These are phyloP conservation scores for Hemibagrus wyckioides DNA, from an alignment of 2,113 vertebrate genomes.

Conservation along the genomic window DNA sequence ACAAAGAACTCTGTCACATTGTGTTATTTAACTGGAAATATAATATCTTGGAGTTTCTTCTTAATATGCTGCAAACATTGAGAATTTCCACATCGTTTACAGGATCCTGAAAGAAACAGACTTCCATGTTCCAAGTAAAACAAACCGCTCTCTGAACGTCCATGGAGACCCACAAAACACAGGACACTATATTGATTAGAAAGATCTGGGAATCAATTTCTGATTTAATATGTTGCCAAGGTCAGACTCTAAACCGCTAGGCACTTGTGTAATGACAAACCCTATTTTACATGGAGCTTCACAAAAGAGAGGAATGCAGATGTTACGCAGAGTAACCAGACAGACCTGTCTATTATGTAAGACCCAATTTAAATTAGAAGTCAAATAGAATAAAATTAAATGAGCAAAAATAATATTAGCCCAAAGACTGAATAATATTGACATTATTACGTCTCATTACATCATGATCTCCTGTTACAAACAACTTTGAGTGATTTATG, in stretches of 20 bases:
- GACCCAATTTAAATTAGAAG: not conserved
- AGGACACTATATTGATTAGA: not conserved
- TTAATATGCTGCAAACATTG: not conserved
- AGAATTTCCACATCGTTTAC: not conserved
- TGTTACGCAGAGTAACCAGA: not conserved
- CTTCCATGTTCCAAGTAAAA: not conserved
- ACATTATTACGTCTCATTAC: not conserved
- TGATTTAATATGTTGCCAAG: not conserved
- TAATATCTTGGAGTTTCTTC: not conserved
- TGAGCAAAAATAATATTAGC: not conserved
- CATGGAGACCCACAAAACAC: not conserved
- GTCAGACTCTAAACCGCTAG: not conserved
- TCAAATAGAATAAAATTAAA: not conserved
- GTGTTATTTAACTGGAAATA: not conserved
- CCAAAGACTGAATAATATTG: not conserved
- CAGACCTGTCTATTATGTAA: not conserved
- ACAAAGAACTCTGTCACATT: not conserved
- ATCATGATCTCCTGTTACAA: not conserved
- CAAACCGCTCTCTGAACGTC: not conserved
- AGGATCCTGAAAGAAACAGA: no score
- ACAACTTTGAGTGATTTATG: not conserved
- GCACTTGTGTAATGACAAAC: not conserved
- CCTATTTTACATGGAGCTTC: not conserved
- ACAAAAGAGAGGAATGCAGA: not conserved
- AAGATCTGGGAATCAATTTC: not conserved